Conservation (phyloP, 92 coral and sea anemone genomes). For the Meandrina meandrites region DNA sequence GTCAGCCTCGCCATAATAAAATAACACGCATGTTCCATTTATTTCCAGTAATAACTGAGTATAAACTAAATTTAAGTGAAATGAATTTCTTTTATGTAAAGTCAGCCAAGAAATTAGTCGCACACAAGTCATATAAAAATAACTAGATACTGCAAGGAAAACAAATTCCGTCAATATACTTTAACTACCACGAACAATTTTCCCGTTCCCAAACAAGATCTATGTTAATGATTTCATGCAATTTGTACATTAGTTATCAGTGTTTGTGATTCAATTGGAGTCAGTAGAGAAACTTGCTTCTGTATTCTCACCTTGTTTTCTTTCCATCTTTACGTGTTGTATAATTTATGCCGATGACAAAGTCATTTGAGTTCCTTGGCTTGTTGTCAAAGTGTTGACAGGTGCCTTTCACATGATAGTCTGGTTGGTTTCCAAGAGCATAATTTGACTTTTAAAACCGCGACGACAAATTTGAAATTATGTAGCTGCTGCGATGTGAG, state of each 20-base stretch:
- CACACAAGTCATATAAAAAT: no score
- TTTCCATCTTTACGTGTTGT: neutral
- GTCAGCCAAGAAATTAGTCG: no score
- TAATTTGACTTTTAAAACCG: neutral
- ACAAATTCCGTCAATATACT: no score
- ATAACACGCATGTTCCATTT: no score
- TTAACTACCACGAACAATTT: no score
- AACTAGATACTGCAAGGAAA: no score
- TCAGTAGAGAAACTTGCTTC: neutral
- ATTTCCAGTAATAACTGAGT: no score
- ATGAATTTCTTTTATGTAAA: no score
- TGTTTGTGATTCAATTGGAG: neutral
- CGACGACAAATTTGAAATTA: neutral
- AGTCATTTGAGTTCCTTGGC: conserved; percentile 14
- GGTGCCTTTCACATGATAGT: conserved; percentile 7
- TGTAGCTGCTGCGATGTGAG: neutral
- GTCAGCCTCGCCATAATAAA: no score
- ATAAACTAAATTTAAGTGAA: no score
- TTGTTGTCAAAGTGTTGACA: conserved; percentile 5
- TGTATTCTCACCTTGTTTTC: neutral
- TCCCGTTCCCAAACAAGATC: neutral
- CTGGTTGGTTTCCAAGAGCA: neutral
- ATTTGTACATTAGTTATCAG: neutral
- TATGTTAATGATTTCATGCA: neutral
- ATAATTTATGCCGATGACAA: conserved; percentile 32